phyloP scores from a whole-genome alignment of 2,888 invertebrate genomes.

The Phaedon cochleariae region DNA sequence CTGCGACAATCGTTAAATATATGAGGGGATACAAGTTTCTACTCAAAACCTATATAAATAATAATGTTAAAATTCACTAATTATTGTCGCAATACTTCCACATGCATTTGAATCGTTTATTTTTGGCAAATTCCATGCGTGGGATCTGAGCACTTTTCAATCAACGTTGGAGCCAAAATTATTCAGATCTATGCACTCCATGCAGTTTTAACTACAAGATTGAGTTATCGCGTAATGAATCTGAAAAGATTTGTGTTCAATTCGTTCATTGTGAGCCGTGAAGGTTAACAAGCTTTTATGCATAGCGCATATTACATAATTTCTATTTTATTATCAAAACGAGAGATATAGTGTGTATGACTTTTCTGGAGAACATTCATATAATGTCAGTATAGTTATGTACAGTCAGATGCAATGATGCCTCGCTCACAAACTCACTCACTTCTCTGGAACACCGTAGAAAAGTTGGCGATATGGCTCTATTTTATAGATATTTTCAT shows the following conservation, averaged over 20 bases:
- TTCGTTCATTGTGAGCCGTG: neutral
- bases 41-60: no score
- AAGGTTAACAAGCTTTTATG: neutral
- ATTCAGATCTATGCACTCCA: neutral
- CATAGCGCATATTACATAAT: conserved; percentile 2
- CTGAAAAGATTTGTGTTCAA: neutral
- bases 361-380: neutral
- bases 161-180: neutral
- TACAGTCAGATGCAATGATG: no score
- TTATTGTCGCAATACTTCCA: no score
- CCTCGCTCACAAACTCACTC: no score
- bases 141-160: neutral
- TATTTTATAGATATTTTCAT: no score
- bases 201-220: neutral
- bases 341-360: neutral
- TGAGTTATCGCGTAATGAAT: neutral
- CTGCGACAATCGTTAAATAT: no score
- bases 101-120: neutral
- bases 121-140: neutral
- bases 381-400: no score
- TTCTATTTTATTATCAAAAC: neutral
- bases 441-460: no score
- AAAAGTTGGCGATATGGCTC: no score
- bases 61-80: no score
- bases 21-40: neutral